Conservation (phyloP, 1,140 invertebrate species). For the Ladona fulva region DNA sequence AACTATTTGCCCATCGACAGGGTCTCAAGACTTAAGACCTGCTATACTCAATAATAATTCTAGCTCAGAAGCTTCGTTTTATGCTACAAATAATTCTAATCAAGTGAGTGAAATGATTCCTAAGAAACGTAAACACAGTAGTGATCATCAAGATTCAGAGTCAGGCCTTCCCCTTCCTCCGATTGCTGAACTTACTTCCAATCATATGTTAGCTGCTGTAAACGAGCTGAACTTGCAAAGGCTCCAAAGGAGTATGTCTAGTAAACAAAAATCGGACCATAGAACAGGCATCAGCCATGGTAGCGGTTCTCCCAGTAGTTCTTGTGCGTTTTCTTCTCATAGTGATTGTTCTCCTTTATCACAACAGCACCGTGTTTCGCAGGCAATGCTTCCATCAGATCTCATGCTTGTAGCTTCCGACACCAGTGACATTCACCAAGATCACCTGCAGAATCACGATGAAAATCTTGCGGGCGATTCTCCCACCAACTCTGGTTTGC, state of each 20-base stretch:
- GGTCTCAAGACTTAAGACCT: neutral
- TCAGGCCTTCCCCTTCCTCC: neutral
- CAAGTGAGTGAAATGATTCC: neutral
- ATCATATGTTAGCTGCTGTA: neutral
- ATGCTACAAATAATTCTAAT: neutral
- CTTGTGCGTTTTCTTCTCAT: neutral
- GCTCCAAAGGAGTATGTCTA: neutral
- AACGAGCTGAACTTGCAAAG: neutral
- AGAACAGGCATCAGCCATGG: neutral
- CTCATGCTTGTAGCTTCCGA: neutral
- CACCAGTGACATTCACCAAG: neutral
- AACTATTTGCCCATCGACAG: neutral
- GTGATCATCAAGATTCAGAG: neutral
- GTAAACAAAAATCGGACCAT: neutral
- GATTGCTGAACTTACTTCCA: neutral
- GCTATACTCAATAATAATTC: neutral
- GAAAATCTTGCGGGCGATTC: neutral
- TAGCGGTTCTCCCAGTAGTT: neutral
- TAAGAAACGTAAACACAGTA: neutral
- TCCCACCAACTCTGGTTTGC: neutral
- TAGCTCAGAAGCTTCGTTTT: neutral
- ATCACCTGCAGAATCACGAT: neutral
- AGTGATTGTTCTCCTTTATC: neutral
- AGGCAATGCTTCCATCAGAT: neutral
- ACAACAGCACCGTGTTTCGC: neutral